Conservation (phyloP, 2,888 invertebrate genomes). For the Bombylius major region DNA sequence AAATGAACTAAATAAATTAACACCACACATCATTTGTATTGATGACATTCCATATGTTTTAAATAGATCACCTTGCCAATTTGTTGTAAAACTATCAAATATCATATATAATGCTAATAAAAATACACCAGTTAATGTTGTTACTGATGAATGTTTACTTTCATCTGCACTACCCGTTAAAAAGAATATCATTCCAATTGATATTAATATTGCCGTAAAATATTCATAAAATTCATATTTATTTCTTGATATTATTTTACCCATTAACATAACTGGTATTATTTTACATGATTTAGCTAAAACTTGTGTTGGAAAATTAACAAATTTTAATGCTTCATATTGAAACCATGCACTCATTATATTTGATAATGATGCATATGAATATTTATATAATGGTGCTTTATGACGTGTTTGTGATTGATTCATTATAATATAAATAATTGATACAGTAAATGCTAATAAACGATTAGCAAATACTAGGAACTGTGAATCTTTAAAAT, state of each 20-base stretch:
- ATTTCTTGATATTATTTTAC: constrained; percentile 74
- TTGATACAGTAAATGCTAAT: constrained; percentile 65
- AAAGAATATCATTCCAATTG: constrained; percentile 86
- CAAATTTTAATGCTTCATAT: constrained; percentile 96
- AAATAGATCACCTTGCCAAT: constrained; percentile 93
- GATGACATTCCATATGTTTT: constrained; percentile 63
- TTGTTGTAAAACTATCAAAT: constrained; percentile 95
- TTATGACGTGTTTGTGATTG: constrained; percentile 55
- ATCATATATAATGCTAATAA: constrained; percentile 82
- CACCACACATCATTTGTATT: constrained; percentile 91
- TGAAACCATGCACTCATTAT: constrained; percentile 99
- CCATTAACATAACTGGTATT: constrained; percentile 98
- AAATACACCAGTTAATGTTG: constrained; percentile 71
- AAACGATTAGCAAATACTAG: constrained; percentile 91
- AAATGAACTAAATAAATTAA: constrained; percentile 85
- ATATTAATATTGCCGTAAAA: constrained; percentile 76
- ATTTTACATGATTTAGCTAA: constrained; percentile 96
- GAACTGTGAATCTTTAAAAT: constrained; percentile 91
- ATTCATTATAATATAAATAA: constrained; percentile 45
- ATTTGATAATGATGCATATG: constrained; percentile 92
- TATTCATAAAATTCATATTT: constrained; percentile 88
- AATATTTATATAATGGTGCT: constrained; percentile 88
- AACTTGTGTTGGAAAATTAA: constrained; percentile 95
- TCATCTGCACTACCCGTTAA: constrained; percentile 65
- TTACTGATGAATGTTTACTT: constrained; percentile 47